Evolutionary conservation across 2,113 vertebrate species (phyloP), one percentile per base, ranked within the genome.

Genomic region (Hyla sarda): DNA sequence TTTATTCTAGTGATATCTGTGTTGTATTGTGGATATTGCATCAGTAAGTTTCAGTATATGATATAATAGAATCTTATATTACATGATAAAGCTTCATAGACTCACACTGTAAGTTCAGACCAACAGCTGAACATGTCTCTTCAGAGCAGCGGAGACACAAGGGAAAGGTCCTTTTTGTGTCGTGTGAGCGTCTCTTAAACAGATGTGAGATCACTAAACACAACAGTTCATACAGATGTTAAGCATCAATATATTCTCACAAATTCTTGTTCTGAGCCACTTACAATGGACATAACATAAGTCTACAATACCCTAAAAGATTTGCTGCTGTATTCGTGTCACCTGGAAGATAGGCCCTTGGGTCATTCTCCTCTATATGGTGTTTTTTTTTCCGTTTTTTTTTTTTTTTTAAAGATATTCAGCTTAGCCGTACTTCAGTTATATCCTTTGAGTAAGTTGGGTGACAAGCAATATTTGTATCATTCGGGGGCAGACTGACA

Each of bases 161-260:
- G 30, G 67, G 67, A 56, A 71, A 80, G 82, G 19, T 71, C 62
- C 67, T 72, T 13, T 34, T 12, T 54, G 48, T 83, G 67, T 56
- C 82, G 54, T 83, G 82, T 56, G 67, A 83, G 50, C 48, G 16
- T 50, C 69, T 32, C 48, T 82, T 14, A 47, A 34, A n/a, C 65
- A 82, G 65, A 82, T 83, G 82, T 72, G 48, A 54, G 82, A 45
- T 80, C 77, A 80, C 77, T 58, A 13, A 80, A 45, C 23, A 32
- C 58, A 67, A 50, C 11, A 30, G 25, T 14, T 19, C 16, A 12
- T 65, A 65, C 54, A 82, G 60, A 67, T 82, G 60, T 56, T 67
- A 48, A 65, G 48, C 37, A 67, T 65, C 30, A 67, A 48, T 47
- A 67, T 8, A 32, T 11, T 47, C 58, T 48, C 16, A 56, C 54